Evolutionary conservation across 2,888 invertebrate species (phyloP).

Genomic region (Tolmerus cingulatus): DNA sequence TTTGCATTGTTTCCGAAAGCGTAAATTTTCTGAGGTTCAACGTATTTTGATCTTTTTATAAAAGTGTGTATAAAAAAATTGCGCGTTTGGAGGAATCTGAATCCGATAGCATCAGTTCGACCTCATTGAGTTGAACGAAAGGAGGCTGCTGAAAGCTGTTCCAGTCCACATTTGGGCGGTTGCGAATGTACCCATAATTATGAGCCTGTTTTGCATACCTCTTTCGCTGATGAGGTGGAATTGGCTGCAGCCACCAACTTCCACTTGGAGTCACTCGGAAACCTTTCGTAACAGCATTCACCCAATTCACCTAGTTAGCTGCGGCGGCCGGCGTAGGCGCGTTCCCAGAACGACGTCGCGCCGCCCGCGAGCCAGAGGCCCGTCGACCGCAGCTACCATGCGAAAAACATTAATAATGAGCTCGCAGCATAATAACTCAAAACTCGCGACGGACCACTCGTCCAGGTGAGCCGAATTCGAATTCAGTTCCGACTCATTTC

Average conservation of each 20-base stretch:
- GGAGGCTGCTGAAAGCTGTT: not conserved
- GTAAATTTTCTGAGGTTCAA: no score
- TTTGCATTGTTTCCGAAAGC: no score
- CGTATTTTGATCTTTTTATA: no score
- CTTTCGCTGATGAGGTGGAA: not conserved
- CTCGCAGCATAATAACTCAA: not conserved
- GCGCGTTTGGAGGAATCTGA: not conserved
- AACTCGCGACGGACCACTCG: not conserved
- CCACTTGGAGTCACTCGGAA: not conserved
- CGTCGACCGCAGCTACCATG: not conserved
- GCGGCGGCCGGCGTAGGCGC: not conserved
- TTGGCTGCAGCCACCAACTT: not conserved
- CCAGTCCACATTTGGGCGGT: not conserved
- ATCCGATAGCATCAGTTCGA: not conserved
- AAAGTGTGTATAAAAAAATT: not conserved
- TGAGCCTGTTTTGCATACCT: not conserved
- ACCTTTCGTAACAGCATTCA: not conserved
- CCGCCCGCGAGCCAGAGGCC: not conserved
- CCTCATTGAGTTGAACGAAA: not conserved
- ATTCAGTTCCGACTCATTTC: not conserved
- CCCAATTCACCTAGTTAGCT: not conserved
- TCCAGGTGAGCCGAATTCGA: not conserved
- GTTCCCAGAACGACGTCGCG: not conserved
- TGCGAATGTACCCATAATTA: not conserved
- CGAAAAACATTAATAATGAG: not conserved